phyloP scores from a whole-genome alignment of 2,888 invertebrate genomes.

The Stenoptilia bipunctidactyla region DNA sequence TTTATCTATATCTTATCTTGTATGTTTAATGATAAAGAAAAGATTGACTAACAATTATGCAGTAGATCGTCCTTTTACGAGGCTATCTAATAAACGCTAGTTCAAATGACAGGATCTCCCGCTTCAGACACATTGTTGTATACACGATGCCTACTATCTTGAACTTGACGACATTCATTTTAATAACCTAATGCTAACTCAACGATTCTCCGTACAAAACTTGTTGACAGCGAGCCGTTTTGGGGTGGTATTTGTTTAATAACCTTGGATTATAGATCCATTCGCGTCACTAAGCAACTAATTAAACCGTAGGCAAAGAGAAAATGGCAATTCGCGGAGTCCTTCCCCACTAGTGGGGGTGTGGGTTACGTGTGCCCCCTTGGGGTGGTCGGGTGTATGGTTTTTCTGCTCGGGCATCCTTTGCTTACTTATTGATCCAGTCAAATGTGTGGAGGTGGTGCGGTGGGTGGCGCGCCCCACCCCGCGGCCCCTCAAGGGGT shows the following conservation, averaged over 20 bases:
- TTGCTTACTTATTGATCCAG: conserved; percentile 74
- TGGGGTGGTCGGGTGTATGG: conserved; percentile 70
- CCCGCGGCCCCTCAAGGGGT: conserved; percentile 56
- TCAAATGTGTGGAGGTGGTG: conserved; percentile 72
- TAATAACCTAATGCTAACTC: no score
- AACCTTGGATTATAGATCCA: conserved; percentile 60
- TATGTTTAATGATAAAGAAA: no score
- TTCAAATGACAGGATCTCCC: no score
- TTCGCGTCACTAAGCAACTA: conserved; percentile 71
- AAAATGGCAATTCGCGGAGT: conserved; percentile 71
- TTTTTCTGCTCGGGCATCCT: conserved; percentile 74
- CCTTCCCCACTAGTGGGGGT: conserved; percentile 69
- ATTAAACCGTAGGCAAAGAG: conserved; percentile 72
- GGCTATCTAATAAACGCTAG: no score
- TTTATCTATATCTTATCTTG: no score
- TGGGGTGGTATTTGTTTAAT: conserved; percentile 31
- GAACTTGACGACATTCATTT: no score
- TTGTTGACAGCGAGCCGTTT: no score
- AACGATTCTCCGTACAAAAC: no score
- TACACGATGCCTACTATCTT: no score
- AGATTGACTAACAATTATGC: no score
- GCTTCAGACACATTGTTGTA: no score
- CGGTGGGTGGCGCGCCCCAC: conserved; percentile 60
- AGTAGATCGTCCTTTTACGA: conserved; percentile 5
- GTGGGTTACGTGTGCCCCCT: conserved; percentile 72